Evolutionary conservation across 1,140 invertebrate genomes (phyloP).

Genomic region (Drosophila pruinosa): DNA sequence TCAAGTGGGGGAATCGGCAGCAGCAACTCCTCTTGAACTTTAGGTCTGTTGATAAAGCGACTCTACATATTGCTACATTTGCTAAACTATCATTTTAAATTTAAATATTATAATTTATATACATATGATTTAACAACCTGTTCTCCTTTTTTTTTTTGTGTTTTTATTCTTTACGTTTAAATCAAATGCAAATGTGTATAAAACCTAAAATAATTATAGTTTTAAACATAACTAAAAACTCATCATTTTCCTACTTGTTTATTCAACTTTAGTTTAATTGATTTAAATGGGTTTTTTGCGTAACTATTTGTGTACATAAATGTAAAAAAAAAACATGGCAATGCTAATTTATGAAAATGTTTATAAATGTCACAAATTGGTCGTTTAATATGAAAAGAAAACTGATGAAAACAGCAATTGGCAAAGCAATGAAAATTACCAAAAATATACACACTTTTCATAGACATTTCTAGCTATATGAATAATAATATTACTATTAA

Average conservation of each 20-base stretch:
- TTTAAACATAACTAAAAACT: slow-evolving; percentile 38
- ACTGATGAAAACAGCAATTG: slow-evolving; percentile 42
- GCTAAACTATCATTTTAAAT: slow-evolving; percentile 62
- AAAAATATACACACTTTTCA: slow-evolving; percentile 35
- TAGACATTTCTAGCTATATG: slow-evolving; percentile 31
- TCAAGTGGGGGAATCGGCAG: slow-evolving; percentile 38
- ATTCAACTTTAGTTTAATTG: slow-evolving; percentile 27
- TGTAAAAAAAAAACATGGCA: slow-evolving; percentile 32
- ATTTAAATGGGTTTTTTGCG: slow-evolving; percentile 64
- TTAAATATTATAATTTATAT: slow-evolving; percentile 11
- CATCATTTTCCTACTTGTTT: slow-evolving; percentile 40
- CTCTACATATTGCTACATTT: slow-evolving; percentile 44
- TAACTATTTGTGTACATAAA: slow-evolving; percentile 66
- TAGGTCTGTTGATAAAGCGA: slow-evolving; percentile 57
- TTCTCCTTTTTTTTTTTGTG: slow-evolving; percentile 12
- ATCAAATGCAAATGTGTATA: slow-evolving; percentile 43
- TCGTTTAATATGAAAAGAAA: slow-evolving; percentile 16
- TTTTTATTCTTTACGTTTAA: slow-evolving; percentile 29
- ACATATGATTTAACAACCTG: slow-evolving; percentile 40
- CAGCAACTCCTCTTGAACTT: slow-evolving; percentile 35
- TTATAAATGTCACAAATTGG: slow-evolving; percentile 61
- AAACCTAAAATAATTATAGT: slow-evolving; percentile 44
- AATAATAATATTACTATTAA: slow-evolving; percentile 3
- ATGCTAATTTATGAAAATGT: slow-evolving; percentile 52
- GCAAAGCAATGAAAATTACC: slow-evolving; percentile 19